These are phyloP conservation scores for Drosophila multiciliata DNA, from an alignment of 2,888 invertebrate genomes.

Conservation along the genomic window DNA sequence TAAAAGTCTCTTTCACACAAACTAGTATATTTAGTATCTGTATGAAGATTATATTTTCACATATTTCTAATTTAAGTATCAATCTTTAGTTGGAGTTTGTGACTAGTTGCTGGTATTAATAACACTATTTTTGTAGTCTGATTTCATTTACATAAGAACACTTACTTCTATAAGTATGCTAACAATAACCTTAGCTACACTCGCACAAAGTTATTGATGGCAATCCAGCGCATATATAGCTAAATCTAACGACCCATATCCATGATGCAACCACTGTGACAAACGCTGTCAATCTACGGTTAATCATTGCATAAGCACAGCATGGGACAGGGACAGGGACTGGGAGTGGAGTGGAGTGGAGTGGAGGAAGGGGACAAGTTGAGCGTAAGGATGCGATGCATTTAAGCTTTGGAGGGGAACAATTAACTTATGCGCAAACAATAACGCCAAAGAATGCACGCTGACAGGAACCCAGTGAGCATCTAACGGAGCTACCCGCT, in stretches of 20 bases:
- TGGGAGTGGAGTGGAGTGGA: neutral
- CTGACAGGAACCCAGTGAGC: slow-evolving; percentile 61
- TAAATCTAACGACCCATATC: slow-evolving; percentile 30
- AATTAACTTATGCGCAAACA: slow-evolving; percentile 81
- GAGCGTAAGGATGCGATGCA: slow-evolving; percentile 74
- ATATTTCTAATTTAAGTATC: neutral
- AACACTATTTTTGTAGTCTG: neutral
- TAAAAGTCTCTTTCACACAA: too few relatives aligned
- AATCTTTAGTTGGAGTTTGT: neutral
- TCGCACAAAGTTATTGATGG: slow-evolving; percentile 2
- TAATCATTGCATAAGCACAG: slow-evolving; percentile 70
- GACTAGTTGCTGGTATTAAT: neutral
- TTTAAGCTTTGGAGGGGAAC: slow-evolving; percentile 76
- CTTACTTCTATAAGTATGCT: slow-evolving; percentile 22
- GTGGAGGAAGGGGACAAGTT: slow-evolving; percentile 46
- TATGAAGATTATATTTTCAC: neutral
- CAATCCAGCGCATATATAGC: slow-evolving; percentile 5
- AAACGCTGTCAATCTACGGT: slow-evolving; percentile 61
- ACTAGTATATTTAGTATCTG: neutral
- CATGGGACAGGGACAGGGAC: slow-evolving; percentile 41
- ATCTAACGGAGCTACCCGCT: slow-evolving; percentile 24
- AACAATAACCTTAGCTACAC: slow-evolving; percentile 24
- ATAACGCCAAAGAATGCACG: slow-evolving; percentile 79
- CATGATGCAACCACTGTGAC: slow-evolving; percentile 11
- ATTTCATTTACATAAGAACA: slow-evolving; percentile 21